Evolutionary conservation across 64 coral and sea anemone species (phyloP).

Genomic region (Montipora efflorescens): DNA sequence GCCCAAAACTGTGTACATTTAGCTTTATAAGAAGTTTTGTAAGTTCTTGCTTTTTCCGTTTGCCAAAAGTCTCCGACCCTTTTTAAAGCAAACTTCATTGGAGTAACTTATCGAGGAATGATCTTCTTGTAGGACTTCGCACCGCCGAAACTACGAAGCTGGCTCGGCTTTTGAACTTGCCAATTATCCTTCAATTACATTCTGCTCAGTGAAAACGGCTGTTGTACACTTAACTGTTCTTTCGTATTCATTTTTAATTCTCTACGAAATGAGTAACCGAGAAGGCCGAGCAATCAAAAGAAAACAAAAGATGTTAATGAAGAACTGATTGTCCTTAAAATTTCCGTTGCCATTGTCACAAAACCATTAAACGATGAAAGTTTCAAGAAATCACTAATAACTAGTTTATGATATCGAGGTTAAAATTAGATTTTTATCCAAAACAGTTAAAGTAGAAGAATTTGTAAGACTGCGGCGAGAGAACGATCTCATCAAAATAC

Average conservation of each 20-base stretch:
- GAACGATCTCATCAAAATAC: too few species aligned
- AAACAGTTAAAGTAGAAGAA: background rate
- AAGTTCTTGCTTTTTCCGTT: too few species aligned
- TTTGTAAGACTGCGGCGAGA: background rate
- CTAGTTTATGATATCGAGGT: too few species aligned
- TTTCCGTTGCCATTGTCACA: background rate
- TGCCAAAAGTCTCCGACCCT: too few species aligned
- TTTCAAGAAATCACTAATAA: too few species aligned
- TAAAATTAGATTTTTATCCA: too few species aligned
- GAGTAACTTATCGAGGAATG: too few species aligned
- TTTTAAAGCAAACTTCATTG: too few species aligned
- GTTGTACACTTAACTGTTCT: background rate
- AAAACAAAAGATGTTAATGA: background rate
- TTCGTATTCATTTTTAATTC: too few species aligned
- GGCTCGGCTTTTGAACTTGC: background rate
- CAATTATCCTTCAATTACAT: background rate
- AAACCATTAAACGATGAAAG: background rate
- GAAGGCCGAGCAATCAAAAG: background rate
- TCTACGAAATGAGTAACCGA: background rate
- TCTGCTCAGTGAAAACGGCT: background rate
- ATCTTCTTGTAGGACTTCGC: too few species aligned
- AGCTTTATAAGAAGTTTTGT: too few species aligned
- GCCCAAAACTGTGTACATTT: background rate
- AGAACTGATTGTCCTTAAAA: background rate
- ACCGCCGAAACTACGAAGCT: too few species aligned